Evolutionary conservation across 35 echinoderm and acorn worm species (phyloP), one percentile per base, ranked within the genome.

Genomic region (Acanthaster planci): DNA sequence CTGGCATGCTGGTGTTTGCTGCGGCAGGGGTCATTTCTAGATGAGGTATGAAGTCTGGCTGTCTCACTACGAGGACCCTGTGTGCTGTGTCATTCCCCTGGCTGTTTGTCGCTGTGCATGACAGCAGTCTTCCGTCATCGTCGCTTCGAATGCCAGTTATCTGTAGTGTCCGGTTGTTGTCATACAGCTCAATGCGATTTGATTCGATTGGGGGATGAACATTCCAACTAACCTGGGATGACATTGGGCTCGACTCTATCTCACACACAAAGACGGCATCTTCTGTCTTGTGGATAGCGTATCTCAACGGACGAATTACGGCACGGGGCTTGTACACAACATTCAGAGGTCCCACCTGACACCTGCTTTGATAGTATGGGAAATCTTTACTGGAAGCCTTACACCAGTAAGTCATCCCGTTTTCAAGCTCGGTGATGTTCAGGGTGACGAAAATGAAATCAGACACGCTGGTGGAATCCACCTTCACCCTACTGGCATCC

Each of bases 261-360:
- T 89, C 87, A 51, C 87, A 89, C 21, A 77, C 80, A 57, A 89
- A 89, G 39, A 89, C 57, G 36, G 60, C 80, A 18, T 84, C 80
- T 18, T 89, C 80, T n/a, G 39, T 52, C 26, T 29, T 9, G 50
- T 64, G 60, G 37, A 77, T 64, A 16, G 44, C 79, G 31, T 81
- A 81, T 38, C 55, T 75, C 12, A 83, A 47, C 18, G 87, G 87
- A 44, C 87, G 51, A 44, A 89, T 89, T 1, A 44, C 64, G 18
- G 76, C 79, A 38, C 87, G 79, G 37, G 87, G 87, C 26, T 81
- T 81, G 29, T 52, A 83, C 10, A 77, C 59, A 39, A 89, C 80
- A 0, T 59, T 78, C 14, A 89, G 50, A 14, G 87, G 87, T 76
- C 87, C 87, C 26, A 89, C 87, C 30, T 56, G 35, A 36, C 87